A percentile compares a stretch with the other conserved stretches of the same genome.
Conservation (phyloP, 2,113 vertebrate species). For the Chionodraco myersi region DNA sequence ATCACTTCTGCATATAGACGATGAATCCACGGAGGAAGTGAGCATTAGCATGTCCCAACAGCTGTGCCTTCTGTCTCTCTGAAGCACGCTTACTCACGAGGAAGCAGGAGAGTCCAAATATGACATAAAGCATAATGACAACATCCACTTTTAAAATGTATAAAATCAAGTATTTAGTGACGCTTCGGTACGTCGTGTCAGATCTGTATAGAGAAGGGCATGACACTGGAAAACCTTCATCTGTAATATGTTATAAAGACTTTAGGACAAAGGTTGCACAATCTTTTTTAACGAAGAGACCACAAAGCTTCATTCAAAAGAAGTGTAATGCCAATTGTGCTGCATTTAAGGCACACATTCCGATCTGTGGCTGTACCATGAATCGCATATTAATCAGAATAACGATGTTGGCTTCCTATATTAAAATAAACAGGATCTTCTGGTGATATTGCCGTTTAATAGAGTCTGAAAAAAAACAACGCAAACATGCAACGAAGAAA, state of each 20-base stretch:
- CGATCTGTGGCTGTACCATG: too few species aligned
- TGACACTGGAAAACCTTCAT: too few species aligned
- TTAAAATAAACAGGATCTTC: too few species aligned
- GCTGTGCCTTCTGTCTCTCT: not conserved
- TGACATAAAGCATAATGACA: not conserved
- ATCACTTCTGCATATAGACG: slow-evolving; percentile 1
- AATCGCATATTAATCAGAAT: too few species aligned
- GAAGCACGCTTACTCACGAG: not conserved
- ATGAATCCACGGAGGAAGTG: slow-evolving; percentile 18
- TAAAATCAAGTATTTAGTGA: too few species aligned
- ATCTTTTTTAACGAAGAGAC: not conserved
- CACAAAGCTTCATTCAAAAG: not conserved
- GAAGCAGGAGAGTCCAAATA: not conserved
- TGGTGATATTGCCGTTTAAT: too few species aligned
- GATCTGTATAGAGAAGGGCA: too few species aligned
- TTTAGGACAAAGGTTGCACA: not conserved
- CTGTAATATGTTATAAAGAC: not conserved
- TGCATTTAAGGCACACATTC: not conserved
- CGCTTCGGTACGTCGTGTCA: too few species aligned
- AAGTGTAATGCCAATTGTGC: not conserved
- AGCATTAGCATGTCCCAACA: not conserved
- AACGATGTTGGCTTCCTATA: too few species aligned
- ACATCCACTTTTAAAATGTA: too few species aligned
- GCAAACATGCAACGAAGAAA: too few species aligned
- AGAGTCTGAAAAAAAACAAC: too few species aligned